These are phyloP conservation scores for Eumaeus atala DNA, from an alignment of 1,140 invertebrate species.

Conservation along the genomic window DNA sequence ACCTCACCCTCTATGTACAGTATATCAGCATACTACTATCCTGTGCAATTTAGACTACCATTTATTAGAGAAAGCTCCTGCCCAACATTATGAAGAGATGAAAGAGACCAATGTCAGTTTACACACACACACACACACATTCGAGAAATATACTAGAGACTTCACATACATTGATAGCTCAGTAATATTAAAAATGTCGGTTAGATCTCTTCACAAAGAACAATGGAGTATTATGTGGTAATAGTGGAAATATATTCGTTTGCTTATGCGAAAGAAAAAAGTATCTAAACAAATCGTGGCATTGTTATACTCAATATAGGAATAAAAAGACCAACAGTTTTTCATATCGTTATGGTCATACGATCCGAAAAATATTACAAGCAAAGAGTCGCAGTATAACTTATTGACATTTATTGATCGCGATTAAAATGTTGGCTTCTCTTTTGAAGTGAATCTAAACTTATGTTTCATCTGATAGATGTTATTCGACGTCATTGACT, in stretches of 20 bases:
- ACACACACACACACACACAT: too few relatives aligned
- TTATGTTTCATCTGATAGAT: too few relatives aligned
- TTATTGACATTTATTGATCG: conserved; percentile 17
- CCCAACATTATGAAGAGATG: too few relatives aligned
- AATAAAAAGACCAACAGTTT: conserved; percentile 45
- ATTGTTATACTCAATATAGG: conserved; percentile 56
- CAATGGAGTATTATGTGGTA: conserved; percentile 73
- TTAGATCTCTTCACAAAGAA: conserved; percentile 66
- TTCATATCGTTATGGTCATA: conserved; percentile 47
- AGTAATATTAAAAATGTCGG: conserved; percentile 56
- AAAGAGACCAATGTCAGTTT: too few relatives aligned
- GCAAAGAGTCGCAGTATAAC: conserved; percentile 16
- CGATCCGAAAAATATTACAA: conserved; percentile 33
- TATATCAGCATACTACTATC: too few relatives aligned
- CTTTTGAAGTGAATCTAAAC: too few relatives aligned
- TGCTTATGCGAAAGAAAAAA: conserved; percentile 65
- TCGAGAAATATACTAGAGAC: too few relatives aligned
- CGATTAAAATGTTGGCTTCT: too few relatives aligned
- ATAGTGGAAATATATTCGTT: conserved; percentile 72
- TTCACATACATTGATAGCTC: conserved; percentile 24
- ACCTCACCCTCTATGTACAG: too few relatives aligned
- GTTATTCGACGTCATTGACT: too few relatives aligned
- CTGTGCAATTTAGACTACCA: too few relatives aligned
- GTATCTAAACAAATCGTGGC: conserved; percentile 69
- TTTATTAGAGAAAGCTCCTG: too few relatives aligned